Conservation (phyloP, 2,113 vertebrate genomes). For the Tyto alba region DNA sequence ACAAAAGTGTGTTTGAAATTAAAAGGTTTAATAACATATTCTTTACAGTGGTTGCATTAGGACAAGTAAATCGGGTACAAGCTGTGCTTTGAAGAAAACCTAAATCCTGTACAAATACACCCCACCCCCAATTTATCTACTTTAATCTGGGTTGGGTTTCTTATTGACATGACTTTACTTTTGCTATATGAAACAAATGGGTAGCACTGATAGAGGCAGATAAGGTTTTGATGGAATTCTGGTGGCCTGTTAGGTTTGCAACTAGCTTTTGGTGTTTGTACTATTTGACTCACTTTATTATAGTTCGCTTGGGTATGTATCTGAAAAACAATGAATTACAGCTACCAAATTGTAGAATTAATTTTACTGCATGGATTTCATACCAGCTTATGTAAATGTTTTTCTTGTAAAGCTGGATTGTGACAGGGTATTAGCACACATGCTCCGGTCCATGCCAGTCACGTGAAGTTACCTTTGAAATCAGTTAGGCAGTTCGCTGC, state of each 20-base stretch:
- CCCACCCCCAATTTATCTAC: neutral
- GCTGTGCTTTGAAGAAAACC: neutral
- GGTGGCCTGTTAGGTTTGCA: neutral
- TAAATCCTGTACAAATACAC: neutral
- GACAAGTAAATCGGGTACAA: neutral
- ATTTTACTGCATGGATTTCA: neutral
- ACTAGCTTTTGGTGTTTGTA: neutral
- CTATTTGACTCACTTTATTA: neutral
- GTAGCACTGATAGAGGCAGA: neutral
- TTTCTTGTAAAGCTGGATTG: neutral
- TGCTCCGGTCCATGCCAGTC: neutral
- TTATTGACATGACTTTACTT: neutral
- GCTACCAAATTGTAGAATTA: neutral
- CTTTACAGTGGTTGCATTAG: slow-evolving; percentile 8
- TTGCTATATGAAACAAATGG: neutral
- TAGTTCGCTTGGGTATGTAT: neutral
- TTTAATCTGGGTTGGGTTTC: neutral
- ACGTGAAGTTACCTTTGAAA: neutral
- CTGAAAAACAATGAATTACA: neutral
- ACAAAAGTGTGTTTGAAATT: slow-evolving; percentile 14
- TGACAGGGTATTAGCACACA: neutral
- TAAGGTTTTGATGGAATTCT: neutral
- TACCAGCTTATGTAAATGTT: neutral
- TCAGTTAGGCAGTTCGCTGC: neutral
- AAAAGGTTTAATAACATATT: slow-evolving; percentile 21